Percentiles rank a stretch among this genome's conserved stretches.
Conservation (phyloP, 2,888 invertebrate genomes). For the Pachliopta kotzebuea region DNA sequence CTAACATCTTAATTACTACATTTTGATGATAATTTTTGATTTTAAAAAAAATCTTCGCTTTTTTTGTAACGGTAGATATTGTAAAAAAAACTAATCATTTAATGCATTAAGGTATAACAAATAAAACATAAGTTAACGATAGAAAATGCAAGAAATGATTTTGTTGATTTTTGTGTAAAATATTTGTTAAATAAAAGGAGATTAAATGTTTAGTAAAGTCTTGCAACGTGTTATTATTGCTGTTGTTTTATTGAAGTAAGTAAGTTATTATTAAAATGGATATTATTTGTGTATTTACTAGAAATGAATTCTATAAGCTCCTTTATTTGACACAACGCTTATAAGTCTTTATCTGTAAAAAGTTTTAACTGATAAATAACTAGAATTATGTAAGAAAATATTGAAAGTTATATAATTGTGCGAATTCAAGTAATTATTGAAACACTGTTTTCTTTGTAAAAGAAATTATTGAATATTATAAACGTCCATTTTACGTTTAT, state of each 20-base stretch:
- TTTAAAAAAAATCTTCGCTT: background rate
- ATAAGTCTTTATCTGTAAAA: background rate
- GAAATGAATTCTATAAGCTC: background rate
- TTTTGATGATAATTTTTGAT: conserved; percentile 7
- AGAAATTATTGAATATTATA: too few relatives aligned
- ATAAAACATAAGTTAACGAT: background rate
- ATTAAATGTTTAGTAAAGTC: conserved; percentile 4
- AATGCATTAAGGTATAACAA: too few relatives aligned
- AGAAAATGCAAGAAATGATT: background rate
- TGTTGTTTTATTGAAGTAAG: background rate
- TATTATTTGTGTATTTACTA: background rate
- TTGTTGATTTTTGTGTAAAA: background rate
- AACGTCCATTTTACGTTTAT: too few relatives aligned
- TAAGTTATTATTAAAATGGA: background rate
- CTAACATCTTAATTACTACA: background rate
- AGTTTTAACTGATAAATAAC: background rate
- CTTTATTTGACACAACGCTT: conserved; percentile 3
- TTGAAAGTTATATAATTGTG: background rate
- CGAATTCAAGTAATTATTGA: background rate
- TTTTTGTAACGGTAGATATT: background rate
- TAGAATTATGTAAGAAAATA: background rate
- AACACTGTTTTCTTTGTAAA: too few relatives aligned
- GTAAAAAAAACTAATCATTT: too few relatives aligned
- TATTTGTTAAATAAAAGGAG: background rate
- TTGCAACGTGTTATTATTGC: conserved; percentile 17